These are phyloP conservation scores for Acropora tenuis DNA, from an alignment of 64 coral and sea anemone species.

Conservation along the genomic window DNA sequence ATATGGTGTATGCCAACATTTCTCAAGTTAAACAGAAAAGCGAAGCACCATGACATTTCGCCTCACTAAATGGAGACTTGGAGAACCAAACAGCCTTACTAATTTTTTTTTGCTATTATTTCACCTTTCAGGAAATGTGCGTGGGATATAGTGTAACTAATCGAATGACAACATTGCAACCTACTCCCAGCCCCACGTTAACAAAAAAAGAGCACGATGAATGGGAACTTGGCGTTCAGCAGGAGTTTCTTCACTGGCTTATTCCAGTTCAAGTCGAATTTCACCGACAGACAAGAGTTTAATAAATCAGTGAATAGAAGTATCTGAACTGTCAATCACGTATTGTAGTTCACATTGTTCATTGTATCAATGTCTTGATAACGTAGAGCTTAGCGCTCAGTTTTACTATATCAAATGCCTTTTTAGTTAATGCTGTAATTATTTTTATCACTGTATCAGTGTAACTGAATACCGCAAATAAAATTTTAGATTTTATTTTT, in stretches of 20 bases:
- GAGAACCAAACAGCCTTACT: too few species aligned
- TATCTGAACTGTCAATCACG: too few species aligned
- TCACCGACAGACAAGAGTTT: not conserved
- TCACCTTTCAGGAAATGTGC: constrained; percentile 11
- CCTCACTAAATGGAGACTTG: too few species aligned
- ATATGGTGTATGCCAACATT: too few species aligned
- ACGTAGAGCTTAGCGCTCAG: constrained; percentile 47
- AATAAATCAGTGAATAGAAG: not conserved
- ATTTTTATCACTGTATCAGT: too few species aligned
- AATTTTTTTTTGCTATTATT: not conserved
- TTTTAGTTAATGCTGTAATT: not conserved
- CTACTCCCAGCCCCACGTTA: constrained; percentile 17
- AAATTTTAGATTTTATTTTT: too few species aligned
- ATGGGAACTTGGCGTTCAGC: constrained; percentile 34
- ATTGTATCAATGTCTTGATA: constrained; percentile 64
- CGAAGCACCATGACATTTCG: not conserved
- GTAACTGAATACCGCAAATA: too few species aligned
- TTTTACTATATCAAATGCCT: not conserved
- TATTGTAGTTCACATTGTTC: not conserved
- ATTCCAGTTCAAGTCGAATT: constrained; percentile 3
- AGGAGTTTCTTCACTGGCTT: constrained; percentile 11
- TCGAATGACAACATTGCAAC: not conserved
- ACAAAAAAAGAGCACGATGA: constrained; percentile 57
- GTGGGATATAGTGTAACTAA: constrained; percentile 8
- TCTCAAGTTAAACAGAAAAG: not conserved